A percentile compares a stretch with the other conserved stretches of the same genome.
Conservation (phyloP, 2,797 vertebrate genomes). For the Perodicticus potto region DNA sequence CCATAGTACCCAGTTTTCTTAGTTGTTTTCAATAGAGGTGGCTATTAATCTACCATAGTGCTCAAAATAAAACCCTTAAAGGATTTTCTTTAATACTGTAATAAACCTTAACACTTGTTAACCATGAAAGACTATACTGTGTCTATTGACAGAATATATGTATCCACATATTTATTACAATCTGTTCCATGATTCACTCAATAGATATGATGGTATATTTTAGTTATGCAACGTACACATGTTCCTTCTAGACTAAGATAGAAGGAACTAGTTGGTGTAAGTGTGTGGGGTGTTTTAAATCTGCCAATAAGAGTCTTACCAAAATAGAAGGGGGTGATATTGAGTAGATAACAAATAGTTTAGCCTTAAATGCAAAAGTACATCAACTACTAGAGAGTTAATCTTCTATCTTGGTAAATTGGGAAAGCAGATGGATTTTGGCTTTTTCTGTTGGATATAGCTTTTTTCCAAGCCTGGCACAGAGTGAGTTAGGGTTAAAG, state of each 20-base stretch:
- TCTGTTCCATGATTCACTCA: background rate
- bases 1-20: background rate
- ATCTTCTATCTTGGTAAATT: conserved; percentile 10
- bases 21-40: conserved; percentile 21
- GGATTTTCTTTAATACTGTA: background rate
- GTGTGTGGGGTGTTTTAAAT: background rate
- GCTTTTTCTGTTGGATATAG: background rate
- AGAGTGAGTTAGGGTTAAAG: background rate
- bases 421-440: background rate
- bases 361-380: background rate
- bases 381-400: background rate
- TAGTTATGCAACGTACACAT: background rate
- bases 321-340: background rate
- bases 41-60: background rate
- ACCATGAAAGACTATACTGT: background rate
- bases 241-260: background rate
- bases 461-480: background rate
- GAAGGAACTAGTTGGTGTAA: background rate
- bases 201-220: background rate
- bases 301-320: background rate
- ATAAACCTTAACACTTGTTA: background rate
- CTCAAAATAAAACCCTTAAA: conserved; percentile 20
- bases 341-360: background rate
- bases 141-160: background rate
- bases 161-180: background rate